Base-by-base conservation (phyloP, 2,113 vertebrate genomes). In the Pterocles gutturalis region DNA sequence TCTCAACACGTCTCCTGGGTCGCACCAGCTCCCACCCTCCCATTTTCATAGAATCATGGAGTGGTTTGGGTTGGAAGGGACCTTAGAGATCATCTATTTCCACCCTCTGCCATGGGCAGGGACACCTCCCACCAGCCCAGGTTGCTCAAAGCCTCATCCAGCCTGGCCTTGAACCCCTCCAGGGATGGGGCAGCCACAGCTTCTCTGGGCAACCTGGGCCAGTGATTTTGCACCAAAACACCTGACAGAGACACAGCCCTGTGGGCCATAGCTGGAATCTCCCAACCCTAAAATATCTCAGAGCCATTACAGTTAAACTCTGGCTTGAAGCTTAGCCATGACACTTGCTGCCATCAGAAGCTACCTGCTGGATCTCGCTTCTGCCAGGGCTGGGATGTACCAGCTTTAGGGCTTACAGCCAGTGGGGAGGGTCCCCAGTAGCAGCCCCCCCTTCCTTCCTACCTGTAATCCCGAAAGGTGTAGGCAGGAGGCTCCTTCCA, bases 401-500 rank as follows among this genome's bases (percentile, higher is more conserved):
- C 64, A 64, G 58, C 19, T 62, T 62, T 28, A 72, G 53, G 24
- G 34, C 31, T 75, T 31, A 49, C 31, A 49, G 48, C 6, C 51
- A 10, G 31, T 33, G 31, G 18, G 18, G 15, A 79, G 26, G 16
- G 49, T 81, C 28, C 58, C 53, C 19, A 17, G 34, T 10, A 11
- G 46, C 33, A 34, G n/a, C 13, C 17, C 4, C 58, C 10, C 3
- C 33, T 15, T 33, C 26, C 24, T 28, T 9, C 93, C 96, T 92
- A 99, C 99, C 99, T 99, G 91, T 99, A 99, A 94, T 99, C 99
- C 95, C 99, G 98, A 93, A 99, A 99, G 5, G 99, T 99, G 93
- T 99, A 99, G 2, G 99, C 99, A 5, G 99, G 99, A 24, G 99
- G 98, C 53, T 99, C 99, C 94, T 99, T 99, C 99, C 99, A 99